Percentiles rank a stretch among this genome's conserved stretches.
Conservation (phyloP, 2,888 invertebrate species). For the Morpho achilles region DNA sequence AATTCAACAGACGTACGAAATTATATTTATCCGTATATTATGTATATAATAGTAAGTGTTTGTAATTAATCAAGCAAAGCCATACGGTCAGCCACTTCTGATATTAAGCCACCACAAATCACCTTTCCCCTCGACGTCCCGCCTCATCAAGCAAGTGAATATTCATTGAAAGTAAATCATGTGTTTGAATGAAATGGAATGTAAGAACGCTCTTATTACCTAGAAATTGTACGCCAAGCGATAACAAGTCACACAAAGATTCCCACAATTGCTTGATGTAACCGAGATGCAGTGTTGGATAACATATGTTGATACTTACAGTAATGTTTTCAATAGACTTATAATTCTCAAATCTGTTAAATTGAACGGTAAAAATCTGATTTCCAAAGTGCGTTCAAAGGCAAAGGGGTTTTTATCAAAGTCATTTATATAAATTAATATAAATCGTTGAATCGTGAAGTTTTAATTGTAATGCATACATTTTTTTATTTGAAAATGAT, state of each 20-base stretch:
- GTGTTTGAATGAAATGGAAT: constrained; percentile 23
- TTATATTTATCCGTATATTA: no score
- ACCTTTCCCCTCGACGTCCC: constrained; percentile 9
- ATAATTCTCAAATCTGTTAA: no score
- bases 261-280: constrained; percentile 56
- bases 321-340: background rate
- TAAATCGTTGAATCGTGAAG: no score
- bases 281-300: constrained; percentile 51
- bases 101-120: constrained; percentile 7
- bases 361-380: no score
- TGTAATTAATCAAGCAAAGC: constrained; percentile 1
- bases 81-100: background rate
- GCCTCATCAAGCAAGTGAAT: constrained; percentile 18
- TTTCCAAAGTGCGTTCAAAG: no score
- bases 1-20: background rate
- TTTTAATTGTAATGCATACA: no score
- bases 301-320: constrained; percentile 36
- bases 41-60: background rate
- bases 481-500: no score
- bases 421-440: no score
- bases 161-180: constrained; percentile 24
- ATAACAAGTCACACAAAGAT: constrained; percentile 31
- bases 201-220: constrained; percentile 39
- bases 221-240: constrained; percentile 35
- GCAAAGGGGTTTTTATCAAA: no score